A percentile compares a stretch with the other conserved stretches of the same genome.
Conservation (phyloP, 2,888 invertebrate genomes). For the Mactromeris polynyma region DNA sequence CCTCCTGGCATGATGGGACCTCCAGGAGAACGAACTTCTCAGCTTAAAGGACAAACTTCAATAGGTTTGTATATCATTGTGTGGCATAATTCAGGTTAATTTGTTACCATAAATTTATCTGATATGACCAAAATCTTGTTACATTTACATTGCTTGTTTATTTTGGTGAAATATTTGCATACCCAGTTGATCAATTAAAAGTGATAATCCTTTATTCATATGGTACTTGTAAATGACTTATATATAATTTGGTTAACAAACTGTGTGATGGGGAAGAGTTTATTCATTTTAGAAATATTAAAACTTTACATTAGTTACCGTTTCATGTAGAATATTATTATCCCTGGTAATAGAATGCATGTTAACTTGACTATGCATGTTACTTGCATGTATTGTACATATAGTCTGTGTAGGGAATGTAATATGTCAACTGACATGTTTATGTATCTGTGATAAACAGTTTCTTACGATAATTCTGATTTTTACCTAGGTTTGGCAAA, state of each 20-base stretch:
- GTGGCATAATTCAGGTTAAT: too few relatives aligned
- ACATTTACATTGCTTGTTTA: too few relatives aligned
- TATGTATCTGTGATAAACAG: background rate
- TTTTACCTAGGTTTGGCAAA: background rate
- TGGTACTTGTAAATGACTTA: background rate
- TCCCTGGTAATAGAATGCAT: background rate
- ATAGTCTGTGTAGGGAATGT: background rate
- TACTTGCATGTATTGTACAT: background rate
- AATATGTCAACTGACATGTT: background rate
- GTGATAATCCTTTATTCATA: background rate
- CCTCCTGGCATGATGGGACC: slow-evolving; percentile 45
- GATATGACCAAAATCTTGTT: too few relatives aligned
- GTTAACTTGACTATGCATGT: slow-evolving; percentile 3
- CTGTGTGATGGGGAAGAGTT: too few relatives aligned
- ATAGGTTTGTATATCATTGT: slow-evolving; percentile 53
- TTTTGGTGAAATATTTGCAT: too few relatives aligned
- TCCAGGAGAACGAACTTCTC: slow-evolving; percentile 50
- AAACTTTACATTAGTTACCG: background rate
- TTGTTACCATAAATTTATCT: too few relatives aligned
- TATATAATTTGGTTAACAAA: too few relatives aligned
- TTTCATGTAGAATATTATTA: background rate
- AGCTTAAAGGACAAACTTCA: slow-evolving; percentile 59
- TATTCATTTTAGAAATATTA: too few relatives aligned
- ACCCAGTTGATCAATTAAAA: too few relatives aligned
- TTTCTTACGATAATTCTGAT: background rate